Evolutionary conservation across 92 coral and sea anemone genomes (phyloP), one percentile per base, ranked within the genome.

Genomic region (Pocillopora grandis): DNA sequence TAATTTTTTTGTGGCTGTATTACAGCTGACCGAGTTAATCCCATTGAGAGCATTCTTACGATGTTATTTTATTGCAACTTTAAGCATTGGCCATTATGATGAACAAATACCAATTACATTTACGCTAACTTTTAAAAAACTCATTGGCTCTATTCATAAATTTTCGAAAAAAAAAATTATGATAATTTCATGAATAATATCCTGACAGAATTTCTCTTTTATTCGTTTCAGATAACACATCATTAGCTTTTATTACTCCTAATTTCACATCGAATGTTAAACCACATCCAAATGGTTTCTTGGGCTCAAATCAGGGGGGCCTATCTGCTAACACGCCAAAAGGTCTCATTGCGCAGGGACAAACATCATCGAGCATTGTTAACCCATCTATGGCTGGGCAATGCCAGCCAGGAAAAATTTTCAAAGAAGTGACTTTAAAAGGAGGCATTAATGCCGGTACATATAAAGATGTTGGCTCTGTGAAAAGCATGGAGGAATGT

Each of bases 401-500:
- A 79, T 97, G 99, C 60, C 91, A 83, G 67, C 88, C 98, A 17
- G 98, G 99, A 7, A 91, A 95, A 71, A 74, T 77, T 66, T 96
- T 89, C 79, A 84, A 86, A 56, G 97, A 97, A 82, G 99, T 97
- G 13, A 97, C 99, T n/a, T 88, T 97, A 59, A 94, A 87, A 59
- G 99, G 99, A n/a, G 99, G 99, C 10, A 97, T 97, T 33, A 97
- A 97, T 68, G 99, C 99, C 16, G 99, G 99, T 3, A 97, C 97
- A 20, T 97, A 97, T 87, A 97, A 97, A 73, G 99, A 97, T 71
- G 92, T 92, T 60, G 99, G 99, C 2, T 69, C 90, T 31, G 98
- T 97, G 72, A 84, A 85, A 31, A 87, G 85, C 42, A 89, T 94
- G 77, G 89, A 87, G 55, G 99, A 94, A 76, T 97, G 99, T 77